Base-by-base conservation (phyloP, 2,888 invertebrate species). In the Schizaphis graminum region DNA sequence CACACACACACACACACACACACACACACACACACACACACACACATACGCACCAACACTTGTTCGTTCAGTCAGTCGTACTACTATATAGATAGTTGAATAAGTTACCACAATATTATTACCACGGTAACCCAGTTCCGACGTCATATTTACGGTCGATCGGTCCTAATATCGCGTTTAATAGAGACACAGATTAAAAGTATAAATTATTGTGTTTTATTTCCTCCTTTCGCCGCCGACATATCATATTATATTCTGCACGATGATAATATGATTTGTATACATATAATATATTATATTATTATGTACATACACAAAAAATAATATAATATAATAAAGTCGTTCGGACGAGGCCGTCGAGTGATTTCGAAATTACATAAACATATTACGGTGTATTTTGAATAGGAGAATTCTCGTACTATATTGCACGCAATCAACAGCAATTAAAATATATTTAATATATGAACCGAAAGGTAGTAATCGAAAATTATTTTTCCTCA, bases 401-500 rank as follows among this genome's bases (percentile, higher is more conserved):
- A 77, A 35, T 77, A 16, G 7, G 57, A 67, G n/a, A 90, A 90
- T 85, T 56, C 11, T 91, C 53, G 47, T 41, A 8, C 28, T 49
- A 28, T 91, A 84, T 91, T 44, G 91, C 44, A 57, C 91, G 44
- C 91, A 28, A 56, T 85, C 21, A 11, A 35, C 77, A 26, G 67
- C 28, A 57, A 91, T 91, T 56, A 91, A 56, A 53, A 49, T 67
- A 67, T 89, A 61, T 53, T 53, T 53, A 3, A 53, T 67, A 49
- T 91, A 16, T 26, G 21, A 67, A 4, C 35, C 35, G 41, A 84
- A 44, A 21, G 41, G 56, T 11, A 61, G n/a, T 91, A 91, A 85
- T 91, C 85, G 86, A 91, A 57, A 86, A 86, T 91, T n/a, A 47
- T 85, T 57, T 61, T 86, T 47, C 57, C 16, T 86, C 85, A 57